phyloP scores from a whole-genome alignment of 2,797 vertebrate species.

The Triplophysa bombifrons region DNA sequence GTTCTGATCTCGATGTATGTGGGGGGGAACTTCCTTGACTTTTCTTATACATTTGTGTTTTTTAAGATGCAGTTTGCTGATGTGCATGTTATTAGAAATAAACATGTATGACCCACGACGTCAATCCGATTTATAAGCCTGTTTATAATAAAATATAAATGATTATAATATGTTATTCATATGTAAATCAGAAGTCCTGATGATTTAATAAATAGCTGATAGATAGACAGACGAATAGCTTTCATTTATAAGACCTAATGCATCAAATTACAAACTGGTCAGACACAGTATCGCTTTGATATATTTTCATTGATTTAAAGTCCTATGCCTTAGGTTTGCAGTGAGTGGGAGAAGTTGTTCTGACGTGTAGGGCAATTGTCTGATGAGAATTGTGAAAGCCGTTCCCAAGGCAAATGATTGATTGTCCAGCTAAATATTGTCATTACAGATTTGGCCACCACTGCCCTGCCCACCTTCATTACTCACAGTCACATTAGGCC shows the following conservation, averaged over 20 bases:
- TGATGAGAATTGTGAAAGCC: conserved; percentile 44
- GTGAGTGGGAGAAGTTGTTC: conserved; percentile 59
- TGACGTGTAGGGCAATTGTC: conserved; percentile 33
- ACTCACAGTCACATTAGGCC: conserved; percentile 70
- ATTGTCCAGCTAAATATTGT: conserved; percentile 72
- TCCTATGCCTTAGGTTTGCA: neutral
- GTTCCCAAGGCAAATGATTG: conserved; percentile 67
- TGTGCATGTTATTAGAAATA: too few relatives aligned
- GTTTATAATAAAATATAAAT: too few relatives aligned
- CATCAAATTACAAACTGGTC: conserved; percentile 18
- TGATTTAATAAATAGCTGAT: too few relatives aligned
- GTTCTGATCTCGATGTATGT: conserved; percentile 47
- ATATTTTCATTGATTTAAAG: conserved; percentile 40
- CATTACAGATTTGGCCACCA: conserved; percentile 66
- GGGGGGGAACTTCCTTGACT: conserved; percentile 30
- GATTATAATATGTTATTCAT: too few relatives aligned
- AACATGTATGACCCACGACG: too few relatives aligned
- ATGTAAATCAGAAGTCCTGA: too few relatives aligned
- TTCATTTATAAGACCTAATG: conserved; percentile 43
- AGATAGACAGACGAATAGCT: neutral
- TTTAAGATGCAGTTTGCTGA: too few relatives aligned
- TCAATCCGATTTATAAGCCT: too few relatives aligned
- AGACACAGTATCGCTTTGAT: conserved; percentile 22
- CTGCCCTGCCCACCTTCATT: conserved; percentile 66
- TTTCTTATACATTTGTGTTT: neutral